Conservation (phyloP, 2,113 vertebrate species). For the Mesocricetus auratus region DNA sequence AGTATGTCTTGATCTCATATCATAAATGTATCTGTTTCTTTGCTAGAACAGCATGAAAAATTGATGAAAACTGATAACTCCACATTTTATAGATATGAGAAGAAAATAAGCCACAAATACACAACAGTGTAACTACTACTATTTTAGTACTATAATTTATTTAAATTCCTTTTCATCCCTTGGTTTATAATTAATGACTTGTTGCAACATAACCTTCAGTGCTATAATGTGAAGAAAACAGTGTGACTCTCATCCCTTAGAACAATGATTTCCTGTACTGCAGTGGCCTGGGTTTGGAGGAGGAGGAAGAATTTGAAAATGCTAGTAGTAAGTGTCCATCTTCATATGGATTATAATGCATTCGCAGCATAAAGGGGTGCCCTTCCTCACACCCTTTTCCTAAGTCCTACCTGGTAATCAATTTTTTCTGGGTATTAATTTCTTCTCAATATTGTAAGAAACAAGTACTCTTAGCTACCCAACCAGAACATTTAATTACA, state of each 20-base stretch:
- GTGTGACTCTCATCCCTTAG: background rate
- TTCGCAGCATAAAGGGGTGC: too few species aligned
- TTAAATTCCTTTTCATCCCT: background rate
- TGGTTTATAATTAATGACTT: background rate
- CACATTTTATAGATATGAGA: background rate
- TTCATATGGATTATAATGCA: background rate
- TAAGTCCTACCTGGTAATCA: background rate
- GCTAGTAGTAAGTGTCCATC: background rate
- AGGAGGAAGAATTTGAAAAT: background rate
- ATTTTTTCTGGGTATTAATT: background rate
- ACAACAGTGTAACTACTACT: background rate
- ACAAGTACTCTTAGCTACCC: background rate
- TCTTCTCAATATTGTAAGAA: background rate
- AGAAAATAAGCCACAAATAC: background rate
- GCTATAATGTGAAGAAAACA: background rate
- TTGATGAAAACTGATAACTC: background rate
- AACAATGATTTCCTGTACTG: background rate
- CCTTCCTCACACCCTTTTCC: background rate
- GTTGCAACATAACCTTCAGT: background rate
- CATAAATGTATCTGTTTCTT: background rate
- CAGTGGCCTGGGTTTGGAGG: too few species aligned
- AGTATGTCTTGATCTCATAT: background rate
- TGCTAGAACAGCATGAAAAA: background rate
- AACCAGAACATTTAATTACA: constrained; percentile 25
- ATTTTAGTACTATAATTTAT: background rate